Evolutionary conservation across 2,113 vertebrate species (phyloP).

Genomic region (Ceratotherium simum): DNA sequence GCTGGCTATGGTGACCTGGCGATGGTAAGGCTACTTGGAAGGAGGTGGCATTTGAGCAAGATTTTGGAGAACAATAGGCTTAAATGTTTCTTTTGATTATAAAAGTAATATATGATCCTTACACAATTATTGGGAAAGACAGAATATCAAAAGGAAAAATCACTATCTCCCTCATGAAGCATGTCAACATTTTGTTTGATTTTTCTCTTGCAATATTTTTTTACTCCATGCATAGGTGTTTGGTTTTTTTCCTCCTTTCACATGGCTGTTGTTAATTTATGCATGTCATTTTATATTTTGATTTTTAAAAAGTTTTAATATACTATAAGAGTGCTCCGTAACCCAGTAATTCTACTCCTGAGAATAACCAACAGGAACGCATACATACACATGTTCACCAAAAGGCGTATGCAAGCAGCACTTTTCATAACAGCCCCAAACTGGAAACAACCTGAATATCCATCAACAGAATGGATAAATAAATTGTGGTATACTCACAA

Average conservation of each 20-base stretch:
- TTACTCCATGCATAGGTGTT: background rate
- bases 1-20: background rate
- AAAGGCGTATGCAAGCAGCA: background rate
- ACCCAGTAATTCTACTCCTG: background rate
- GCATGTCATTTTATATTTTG: constrained; percentile 30
- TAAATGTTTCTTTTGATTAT: constrained; percentile 60
- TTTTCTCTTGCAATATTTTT: constrained; percentile 36
- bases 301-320: background rate
- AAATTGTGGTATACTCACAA: background rate
- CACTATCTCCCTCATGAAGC: constrained; percentile 52
- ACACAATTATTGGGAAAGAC: constrained; percentile 4
- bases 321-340: background rate
- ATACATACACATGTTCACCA: background rate
- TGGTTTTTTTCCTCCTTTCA: background rate
- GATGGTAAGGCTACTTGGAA: background rate
- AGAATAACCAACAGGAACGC: background rate
- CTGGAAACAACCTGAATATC: background rate
- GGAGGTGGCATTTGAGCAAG: constrained; percentile 23
- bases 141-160: constrained; percentile 59
- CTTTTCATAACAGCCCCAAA: background rate
- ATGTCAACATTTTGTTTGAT: constrained; percentile 26
- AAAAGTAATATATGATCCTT: background rate
- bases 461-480: background rate
- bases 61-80: constrained; percentile 19
- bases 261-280: background rate